These are phyloP conservation scores for Brachionus angularis DNA, from an alignment of 1,140 invertebrate species.

Conservation along the genomic window DNA sequence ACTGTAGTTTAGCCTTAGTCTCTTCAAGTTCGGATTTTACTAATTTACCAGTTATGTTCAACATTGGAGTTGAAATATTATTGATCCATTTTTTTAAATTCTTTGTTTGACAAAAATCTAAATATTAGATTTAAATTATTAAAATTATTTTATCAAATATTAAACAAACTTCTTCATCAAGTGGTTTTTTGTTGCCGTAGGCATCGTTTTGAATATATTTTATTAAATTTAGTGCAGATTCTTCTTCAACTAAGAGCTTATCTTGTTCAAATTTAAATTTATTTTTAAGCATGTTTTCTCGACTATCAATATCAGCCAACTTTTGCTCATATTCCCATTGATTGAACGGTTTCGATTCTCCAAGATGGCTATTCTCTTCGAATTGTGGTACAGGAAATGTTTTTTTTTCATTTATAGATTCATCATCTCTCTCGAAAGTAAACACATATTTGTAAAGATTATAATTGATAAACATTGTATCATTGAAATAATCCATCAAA, in stretches of 20 bases:
- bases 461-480: constrained; percentile 11
- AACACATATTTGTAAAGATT: constrained; percentile 28
- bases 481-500: neutral
- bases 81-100: neutral
- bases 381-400: neutral
- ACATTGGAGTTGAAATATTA: too few relatives aligned
- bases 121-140: neutral
- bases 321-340: constrained; percentile 14
- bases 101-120: neutral
- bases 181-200: neutral
- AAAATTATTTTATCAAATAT: neutral
- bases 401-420: neutral
- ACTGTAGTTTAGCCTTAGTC: too few relatives aligned
- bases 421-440: constrained; percentile 22
- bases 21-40: too few relatives aligned
- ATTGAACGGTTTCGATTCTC: neutral
- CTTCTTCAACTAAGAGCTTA: neutral
- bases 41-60: too few relatives aligned
- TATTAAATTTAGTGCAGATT: neutral
- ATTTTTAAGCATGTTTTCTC: constrained; percentile 1
- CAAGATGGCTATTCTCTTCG: neutral
- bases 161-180: constrained; percentile 5
- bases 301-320: neutral
- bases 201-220: constrained; percentile 26
- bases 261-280: neutral